Base-by-base conservation (phyloP, 1,140 invertebrate genomes). In the Euglossa dilemma region DNA sequence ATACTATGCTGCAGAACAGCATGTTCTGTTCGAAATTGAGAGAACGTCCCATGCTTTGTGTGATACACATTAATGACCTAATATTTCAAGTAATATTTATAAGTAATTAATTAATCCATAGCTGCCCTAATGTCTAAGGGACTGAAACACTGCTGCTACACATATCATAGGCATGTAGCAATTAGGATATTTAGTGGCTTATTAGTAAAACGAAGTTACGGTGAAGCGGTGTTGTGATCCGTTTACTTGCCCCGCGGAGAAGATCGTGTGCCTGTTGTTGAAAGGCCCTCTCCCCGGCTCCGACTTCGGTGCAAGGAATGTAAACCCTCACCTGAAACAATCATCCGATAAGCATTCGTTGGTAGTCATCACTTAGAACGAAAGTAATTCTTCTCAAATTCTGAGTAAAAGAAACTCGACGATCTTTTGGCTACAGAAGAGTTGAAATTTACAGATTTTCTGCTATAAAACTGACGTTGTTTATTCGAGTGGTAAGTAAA, bases 221-320 rank as follows among this genome's bases (percentile, higher is more conserved):
- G 71, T 71, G 80, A 87, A 64, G 80, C 86, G 63, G 70, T 67
- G 71, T 85, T 85, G 71, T 72, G 79, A 79, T 77, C 43, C 72
- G 71, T 84, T 94, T 91, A 93, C 86, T 94, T 94, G 88, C 90
- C 90, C 47, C 92, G 91, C 45, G 91, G 88, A 66, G 92, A 91
- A 77, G 89, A 92, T 88, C 93, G 92, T 64, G 91, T 92, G 67
- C 91, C 93, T 36, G 90, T 90, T 50, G 90, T 89, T 74, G 93
- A 91, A 14, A 94, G 90, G 23, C 92, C 93, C 78, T 93, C 93
- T 25, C 92, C 93, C 84, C 93, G 93, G 89, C 92, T 93, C 85
- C 92, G 92, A 92, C 93, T 94, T 90, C 92, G 92, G 90, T 93
- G 93, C 90, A 94, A 90, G 73, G 92, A 93, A 90, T 94, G 93